phyloP scores from a whole-genome alignment of 2,888 invertebrate genomes.

The Fabriciana adippe region DNA sequence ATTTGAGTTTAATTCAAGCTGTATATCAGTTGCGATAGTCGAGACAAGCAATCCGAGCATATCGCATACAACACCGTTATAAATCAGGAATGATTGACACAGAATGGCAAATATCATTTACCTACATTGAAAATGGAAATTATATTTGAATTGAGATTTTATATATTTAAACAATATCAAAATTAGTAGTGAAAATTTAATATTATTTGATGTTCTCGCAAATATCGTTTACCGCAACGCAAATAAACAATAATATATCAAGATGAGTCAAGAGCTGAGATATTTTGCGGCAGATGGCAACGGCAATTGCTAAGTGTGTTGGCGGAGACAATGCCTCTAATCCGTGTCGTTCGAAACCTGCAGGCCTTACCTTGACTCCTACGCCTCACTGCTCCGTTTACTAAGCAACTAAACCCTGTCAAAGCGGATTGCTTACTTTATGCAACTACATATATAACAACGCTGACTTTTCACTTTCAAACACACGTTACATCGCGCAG shows the following conservation, averaged over 20 bases:
- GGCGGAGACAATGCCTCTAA: constrained; percentile 76
- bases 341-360: constrained; percentile 64
- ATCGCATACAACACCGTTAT: constrained; percentile 35
- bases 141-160: not conserved
- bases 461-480: not conserved
- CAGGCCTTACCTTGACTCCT: constrained; percentile 82
- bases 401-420: constrained; percentile 46
- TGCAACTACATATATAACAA: constrained; percentile 15
- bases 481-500: not conserved
- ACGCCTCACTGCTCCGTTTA: constrained; percentile 72
- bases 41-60: constrained; percentile 29
- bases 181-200: no score
- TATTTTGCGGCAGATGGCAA: constrained; percentile 51
- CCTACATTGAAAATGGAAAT: no score
- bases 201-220: not conserved
- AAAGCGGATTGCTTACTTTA: constrained; percentile 21
- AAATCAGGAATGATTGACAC: constrained; percentile 38
- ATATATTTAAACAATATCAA: not conserved
- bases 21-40: constrained; percentile 36
- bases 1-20: constrained; percentile 37
- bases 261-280: constrained; percentile 50
- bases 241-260: constrained; percentile 45
- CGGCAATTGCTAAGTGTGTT: constrained; percentile 66
- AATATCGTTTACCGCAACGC: constrained; percentile 48
- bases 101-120: constrained; percentile 41